Evolutionary conservation across 2,113 vertebrate genomes (phyloP), one percentile per base, ranked within the genome.

Genomic region (Tapirus terrestris): DNA sequence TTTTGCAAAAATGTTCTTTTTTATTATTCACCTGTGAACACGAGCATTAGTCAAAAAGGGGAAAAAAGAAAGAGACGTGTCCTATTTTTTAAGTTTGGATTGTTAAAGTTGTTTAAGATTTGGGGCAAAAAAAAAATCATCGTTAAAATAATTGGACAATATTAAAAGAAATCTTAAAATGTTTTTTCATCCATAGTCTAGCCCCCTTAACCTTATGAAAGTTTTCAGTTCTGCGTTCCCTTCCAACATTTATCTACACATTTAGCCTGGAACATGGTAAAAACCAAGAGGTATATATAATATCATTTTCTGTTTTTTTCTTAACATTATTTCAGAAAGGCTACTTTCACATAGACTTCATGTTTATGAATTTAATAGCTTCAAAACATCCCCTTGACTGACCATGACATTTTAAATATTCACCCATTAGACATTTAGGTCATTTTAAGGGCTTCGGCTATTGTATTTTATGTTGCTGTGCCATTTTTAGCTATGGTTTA

Each of bases 1-100:
- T 60, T 94, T 73, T 80, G n/a, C 83, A 94, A 93, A 83, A 94
- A 73, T 67, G 56, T 79, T 60, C 88, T 79, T 70, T 77, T 93
- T 89, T n/a, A 65, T 83, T 89, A 67, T 36, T 84, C 83, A 51
- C 63, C 79, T 56, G 45, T 18, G 88, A 92, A 88, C 63, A 89
- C 39, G 43, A 36, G 63, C 56, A 5, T 56, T 48, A 10, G 63
- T 33, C 21, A 29, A 72, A 87, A 43, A n/a, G 21, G 36, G 56
- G 33, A 33, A 16, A 18, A n/a, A 7, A 67, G 33, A 82, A 65
- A 68, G 58, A 60, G 18, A 83, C 8, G 12, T 45, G 58, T 39
- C 65, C 73, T 75, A 36, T 60, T 89, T 93, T 90, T 60, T 2
- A 45, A 60, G 48, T 86, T 81, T 85, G 39, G 36, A 53, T 48